Evolutionary conservation across 2,888 invertebrate species (phyloP), one percentile per base, ranked within the genome.

Genomic region (Liposcelis brunnea): DNA sequence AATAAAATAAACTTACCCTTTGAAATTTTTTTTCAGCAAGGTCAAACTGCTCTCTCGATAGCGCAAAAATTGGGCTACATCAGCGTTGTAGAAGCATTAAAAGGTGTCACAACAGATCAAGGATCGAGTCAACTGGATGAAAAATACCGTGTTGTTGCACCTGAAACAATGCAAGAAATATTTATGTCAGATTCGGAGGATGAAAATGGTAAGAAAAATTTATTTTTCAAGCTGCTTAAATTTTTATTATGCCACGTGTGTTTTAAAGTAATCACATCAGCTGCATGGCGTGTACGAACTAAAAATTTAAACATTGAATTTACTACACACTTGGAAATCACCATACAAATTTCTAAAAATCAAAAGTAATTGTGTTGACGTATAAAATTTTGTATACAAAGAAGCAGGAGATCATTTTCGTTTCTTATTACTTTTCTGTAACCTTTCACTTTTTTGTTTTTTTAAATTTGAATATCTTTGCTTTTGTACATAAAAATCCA

Each of bases 121-220:
- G 60, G 62, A n/a, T 67, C 65, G 2, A 67, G 69, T 11, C 61
- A 66, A n/a, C 66, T 68, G 55, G 95, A 95, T 61, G 97, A 97
- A 61, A 91, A 94, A 66, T 95, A 95, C 68, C 83, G 87, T 64
- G 93, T 98, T 43, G 84, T 93, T 51, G 89, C 93, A 44, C 98
- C 98, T 0, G 98, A 99, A 66, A 84, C 89, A 52, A 93, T 99
- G 89, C 95, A 95, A 63, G 98, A 98, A 65, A 87, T 91, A 8
- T 86, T 95, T 65, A 86, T 98, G 78, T 91, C 93, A 16, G 98
- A 99, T 64, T 95, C 94, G 1, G 98, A 98, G 62, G 97, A 98
- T 68, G 97, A 98, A 74, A 93, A 90, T 68, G 91, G 90, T 79
- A 71, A 59, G 74, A 65, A n/a, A n/a, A n/a, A n/a, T n/a, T n/a